Conservation (phyloP, 2,888 invertebrate genomes). For the Drosophila suboccidentalis region DNA sequence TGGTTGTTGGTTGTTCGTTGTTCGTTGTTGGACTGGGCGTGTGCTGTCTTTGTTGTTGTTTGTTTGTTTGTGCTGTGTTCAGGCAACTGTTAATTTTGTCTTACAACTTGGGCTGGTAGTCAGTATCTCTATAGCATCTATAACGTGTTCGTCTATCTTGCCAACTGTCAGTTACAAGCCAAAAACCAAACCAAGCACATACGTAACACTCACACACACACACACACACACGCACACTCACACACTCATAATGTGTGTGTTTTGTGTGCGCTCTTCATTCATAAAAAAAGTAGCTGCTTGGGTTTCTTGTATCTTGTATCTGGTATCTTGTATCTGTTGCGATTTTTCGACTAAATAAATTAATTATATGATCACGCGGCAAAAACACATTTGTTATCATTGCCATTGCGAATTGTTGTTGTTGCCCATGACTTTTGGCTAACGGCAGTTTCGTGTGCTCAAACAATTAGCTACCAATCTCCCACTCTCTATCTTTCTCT, state of each 20-base stretch:
- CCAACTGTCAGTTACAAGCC: constrained; percentile 67
- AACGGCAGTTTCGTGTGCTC: constrained; percentile 62
- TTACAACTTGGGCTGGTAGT: constrained; percentile 62
- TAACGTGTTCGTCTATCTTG: constrained; percentile 63
- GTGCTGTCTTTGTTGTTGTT: constrained; percentile 16
- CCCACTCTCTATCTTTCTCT: neutral
- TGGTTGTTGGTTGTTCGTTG: constrained; percentile 18
- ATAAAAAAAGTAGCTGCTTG: constrained; percentile 41
- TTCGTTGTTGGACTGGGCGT: constrained; percentile 52
- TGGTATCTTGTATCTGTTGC: constrained; percentile 46
- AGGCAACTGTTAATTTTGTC: constrained; percentile 80
- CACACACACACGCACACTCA: constrained; percentile 28
- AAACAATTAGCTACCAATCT: constrained; percentile 48
- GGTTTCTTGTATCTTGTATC: constrained; percentile 10
- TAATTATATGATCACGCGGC: constrained; percentile 53
- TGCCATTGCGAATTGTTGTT: constrained; percentile 24
- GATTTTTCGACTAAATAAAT: constrained; percentile 57
- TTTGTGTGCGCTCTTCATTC: constrained; percentile 56
- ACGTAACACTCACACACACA: constrained; percentile 33
- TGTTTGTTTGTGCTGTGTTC: constrained; percentile 50
- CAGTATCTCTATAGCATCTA: constrained; percentile 60
- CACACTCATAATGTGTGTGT: constrained; percentile 5
- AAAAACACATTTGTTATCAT: constrained; percentile 7
- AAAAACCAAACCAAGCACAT: constrained; percentile 36
- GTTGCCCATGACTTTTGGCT: constrained; percentile 56